A percentile compares a stretch with the other conserved stretches of the same genome.
Conservation (phyloP, 2,888 invertebrate genomes). For the Cryptops parisi region DNA sequence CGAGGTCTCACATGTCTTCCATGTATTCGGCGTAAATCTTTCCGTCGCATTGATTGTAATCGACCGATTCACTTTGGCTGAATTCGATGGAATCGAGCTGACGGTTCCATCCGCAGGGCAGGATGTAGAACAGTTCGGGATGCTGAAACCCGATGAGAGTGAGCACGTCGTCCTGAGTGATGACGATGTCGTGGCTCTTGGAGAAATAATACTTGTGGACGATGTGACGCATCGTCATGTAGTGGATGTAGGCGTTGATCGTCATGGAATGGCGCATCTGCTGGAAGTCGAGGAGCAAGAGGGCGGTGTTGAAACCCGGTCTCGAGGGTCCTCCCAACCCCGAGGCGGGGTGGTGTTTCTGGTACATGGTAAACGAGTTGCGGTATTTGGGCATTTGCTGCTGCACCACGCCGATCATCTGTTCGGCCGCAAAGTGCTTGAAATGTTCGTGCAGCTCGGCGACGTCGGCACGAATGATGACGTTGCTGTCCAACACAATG, state of each 20-base stretch:
- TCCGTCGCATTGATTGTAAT: constrained; percentile 9
- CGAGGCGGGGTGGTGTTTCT: constrained; percentile 45
- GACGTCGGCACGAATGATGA: constrained; percentile 45
- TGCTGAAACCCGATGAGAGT: constrained; percentile 53
- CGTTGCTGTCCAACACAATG: constrained; percentile 15
- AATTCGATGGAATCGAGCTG: constrained; percentile 38
- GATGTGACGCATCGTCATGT: constrained; percentile 24
- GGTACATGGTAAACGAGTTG: constrained; percentile 53
- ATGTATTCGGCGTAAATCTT: constrained; percentile 5
- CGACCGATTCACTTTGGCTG: constrained; percentile 2
- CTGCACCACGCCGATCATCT: constrained; percentile 54
- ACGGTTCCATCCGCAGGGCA: constrained; percentile 65
- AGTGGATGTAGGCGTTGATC: constrained; percentile 40
- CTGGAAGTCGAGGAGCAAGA: constrained; percentile 52
- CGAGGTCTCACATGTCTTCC: background rate
- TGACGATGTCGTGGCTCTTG: constrained; percentile 40
- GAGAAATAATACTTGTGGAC: constrained; percentile 32
- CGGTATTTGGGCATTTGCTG: constrained; percentile 65
- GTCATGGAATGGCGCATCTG: constrained; percentile 46
- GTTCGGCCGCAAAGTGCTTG: constrained; percentile 43
- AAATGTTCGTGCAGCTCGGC: constrained; percentile 50
- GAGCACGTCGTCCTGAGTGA: constrained; percentile 72
- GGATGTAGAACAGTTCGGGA: constrained; percentile 51
- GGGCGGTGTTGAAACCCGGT: constrained; percentile 69
- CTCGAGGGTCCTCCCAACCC: constrained; percentile 43